Conservation (phyloP, 2,888 invertebrate species). For the Ormia ochracea region DNA sequence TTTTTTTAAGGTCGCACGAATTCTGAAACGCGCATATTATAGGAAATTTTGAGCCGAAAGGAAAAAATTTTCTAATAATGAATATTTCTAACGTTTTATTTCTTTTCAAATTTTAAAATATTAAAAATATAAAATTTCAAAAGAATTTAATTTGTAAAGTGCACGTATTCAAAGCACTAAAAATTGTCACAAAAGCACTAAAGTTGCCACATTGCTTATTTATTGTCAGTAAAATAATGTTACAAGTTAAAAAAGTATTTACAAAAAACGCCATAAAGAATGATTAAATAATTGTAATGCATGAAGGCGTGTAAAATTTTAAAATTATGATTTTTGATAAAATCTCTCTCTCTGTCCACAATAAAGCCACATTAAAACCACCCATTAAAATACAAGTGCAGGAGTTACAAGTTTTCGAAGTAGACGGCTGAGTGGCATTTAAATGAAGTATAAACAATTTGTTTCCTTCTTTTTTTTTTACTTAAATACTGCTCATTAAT, state of each 20-base stretch:
- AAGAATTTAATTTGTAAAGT: no score
- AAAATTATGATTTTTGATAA: not conserved
- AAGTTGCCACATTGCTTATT: no score
- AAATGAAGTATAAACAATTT: slow-evolving; percentile 26
- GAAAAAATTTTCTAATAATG: no score
- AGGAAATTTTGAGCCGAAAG: no score
- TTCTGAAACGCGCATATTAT: no score
- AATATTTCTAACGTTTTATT: no score
- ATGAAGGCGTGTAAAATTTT: slow-evolving; percentile 33
- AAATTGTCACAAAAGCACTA: no score
- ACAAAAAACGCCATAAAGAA: not conserved
- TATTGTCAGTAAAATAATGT: not conserved
- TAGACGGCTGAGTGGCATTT: slow-evolving; percentile 21
- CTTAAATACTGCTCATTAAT: not conserved
- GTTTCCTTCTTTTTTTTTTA: not conserved
- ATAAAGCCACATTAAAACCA: slow-evolving; percentile 14
- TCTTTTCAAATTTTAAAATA: no score
- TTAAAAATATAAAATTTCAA: no score
- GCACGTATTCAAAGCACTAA: no score
- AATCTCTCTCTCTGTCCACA: not conserved
- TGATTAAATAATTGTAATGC: not conserved
- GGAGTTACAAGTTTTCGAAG: slow-evolving; percentile 10
- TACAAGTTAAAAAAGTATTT: not conserved
- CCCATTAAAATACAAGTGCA: slow-evolving; percentile 8
- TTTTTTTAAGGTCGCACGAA: no score